These are phyloP conservation scores for Polydrusus cervinus DNA, from an alignment of 2,888 invertebrate genomes.

Conservation along the genomic window DNA sequence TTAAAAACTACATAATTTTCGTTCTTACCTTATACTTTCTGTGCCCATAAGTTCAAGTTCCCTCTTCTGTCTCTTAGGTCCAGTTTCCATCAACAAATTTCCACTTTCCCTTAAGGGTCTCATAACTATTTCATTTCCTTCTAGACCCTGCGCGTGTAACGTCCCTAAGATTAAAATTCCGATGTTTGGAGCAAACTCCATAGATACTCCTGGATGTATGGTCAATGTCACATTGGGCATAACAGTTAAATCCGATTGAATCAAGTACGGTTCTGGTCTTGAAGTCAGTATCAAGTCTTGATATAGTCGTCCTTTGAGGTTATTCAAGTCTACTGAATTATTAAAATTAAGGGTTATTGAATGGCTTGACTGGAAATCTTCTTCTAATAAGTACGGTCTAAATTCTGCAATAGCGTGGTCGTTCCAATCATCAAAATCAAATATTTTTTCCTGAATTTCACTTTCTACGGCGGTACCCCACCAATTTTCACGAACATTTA, in stretches of 20 bases:
- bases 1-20: background rate
- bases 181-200: constrained; percentile 97
- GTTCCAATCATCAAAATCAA: constrained; percentile 99
- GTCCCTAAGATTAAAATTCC: constrained; percentile 93
- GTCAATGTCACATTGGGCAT: constrained; percentile 94
- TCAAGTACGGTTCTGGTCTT: constrained; percentile 79
- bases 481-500: constrained; percentile 96
- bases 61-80: constrained; percentile 57
- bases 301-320: constrained; percentile 84
- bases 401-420: constrained; percentile 95
- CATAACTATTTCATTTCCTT: constrained; percentile 86
- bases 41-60: constrained; percentile 73
- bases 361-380: constrained; percentile 83
- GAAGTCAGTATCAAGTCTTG: constrained; percentile 79
- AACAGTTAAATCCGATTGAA: constrained; percentile 93
- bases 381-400: constrained; percentile 88
- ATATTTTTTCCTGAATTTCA: constrained; percentile 87
- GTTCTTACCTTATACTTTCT: constrained; percentile 78
- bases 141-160: constrained; percentile 86
- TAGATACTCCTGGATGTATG: constrained; percentile 89
- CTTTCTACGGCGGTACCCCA: constrained; percentile 90
- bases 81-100: constrained; percentile 61
- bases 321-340: constrained; percentile 77
- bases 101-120: constrained; percentile 73
- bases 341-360: constrained; percentile 79